phyloP scores from a whole-genome alignment of 2,888 invertebrate genomes.

The Cremastinae sp. region DNA sequence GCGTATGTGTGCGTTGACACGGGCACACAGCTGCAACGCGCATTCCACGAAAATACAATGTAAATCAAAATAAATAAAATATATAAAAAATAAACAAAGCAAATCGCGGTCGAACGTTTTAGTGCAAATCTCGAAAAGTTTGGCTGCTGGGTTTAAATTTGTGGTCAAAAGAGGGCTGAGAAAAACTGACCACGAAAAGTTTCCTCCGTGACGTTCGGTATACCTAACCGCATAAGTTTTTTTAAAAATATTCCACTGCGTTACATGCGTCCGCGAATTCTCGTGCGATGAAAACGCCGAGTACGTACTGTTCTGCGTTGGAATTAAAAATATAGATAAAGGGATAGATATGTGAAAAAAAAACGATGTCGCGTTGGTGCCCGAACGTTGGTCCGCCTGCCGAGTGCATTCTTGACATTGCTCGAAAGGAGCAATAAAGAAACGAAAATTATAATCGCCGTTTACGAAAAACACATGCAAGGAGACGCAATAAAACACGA shows the following conservation, averaged over 20 bases:
- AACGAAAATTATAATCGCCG: neutral
- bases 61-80: neutral
- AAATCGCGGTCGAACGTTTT: too few relatives aligned
- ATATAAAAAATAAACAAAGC: too few relatives aligned
- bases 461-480: conserved; percentile 10
- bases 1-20: too few relatives aligned
- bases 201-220: too few relatives aligned
- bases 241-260: conserved; percentile 4
- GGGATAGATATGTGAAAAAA: conserved; percentile 50
- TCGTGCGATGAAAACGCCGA: conserved; percentile 18
- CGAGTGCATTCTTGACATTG: conserved; percentile 42
- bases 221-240: neutral
- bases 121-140: too few relatives aligned
- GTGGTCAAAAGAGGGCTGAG: too few relatives aligned
- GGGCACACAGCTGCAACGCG: too few relatives aligned
- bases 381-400: conserved; percentile 36
- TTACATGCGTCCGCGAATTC: neutral
- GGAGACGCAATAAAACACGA: conserved; percentile 31
- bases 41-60: too few relatives aligned
- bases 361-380: conserved; percentile 36
- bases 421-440: conserved; percentile 19
- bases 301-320: conserved; percentile 51
- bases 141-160: too few relatives aligned
- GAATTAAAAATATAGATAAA: conserved; percentile 73
- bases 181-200: too few relatives aligned